phyloP scores from a whole-genome alignment of 1,140 invertebrate genomes.

The Bactericera cockerelli region DNA sequence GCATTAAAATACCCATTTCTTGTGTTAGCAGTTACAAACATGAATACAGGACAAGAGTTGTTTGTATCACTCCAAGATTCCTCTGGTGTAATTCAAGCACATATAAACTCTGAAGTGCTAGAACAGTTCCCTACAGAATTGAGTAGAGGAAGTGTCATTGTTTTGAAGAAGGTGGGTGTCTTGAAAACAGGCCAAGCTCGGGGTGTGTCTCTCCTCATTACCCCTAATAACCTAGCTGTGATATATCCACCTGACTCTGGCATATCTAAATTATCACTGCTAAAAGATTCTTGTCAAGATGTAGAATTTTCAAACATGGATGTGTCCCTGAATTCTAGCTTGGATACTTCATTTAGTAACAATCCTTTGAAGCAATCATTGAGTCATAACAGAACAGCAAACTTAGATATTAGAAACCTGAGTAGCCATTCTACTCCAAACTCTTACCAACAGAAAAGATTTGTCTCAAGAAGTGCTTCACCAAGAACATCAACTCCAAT shows the following conservation, averaged over 20 bases:
- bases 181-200: not conserved
- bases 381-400: not conserved
- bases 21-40: not conserved
- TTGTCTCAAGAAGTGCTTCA: not conserved
- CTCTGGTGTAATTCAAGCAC: not conserved
- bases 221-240: not conserved
- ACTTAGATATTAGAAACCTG: not conserved
- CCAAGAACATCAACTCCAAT: not conserved
- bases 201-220: not conserved
- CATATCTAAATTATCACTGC: not conserved
- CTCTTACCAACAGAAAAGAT: not conserved
- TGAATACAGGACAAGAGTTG: not conserved
- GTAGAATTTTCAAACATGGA: not conserved
- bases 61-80: not conserved
- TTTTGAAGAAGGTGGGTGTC: not conserved
- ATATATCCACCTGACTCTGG: conserved; percentile 4
- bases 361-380: too few species aligned
- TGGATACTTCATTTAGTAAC: not conserved
- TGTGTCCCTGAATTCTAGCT: not conserved
- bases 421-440: not conserved
- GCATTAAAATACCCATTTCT: not conserved
- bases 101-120: not conserved
- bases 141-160: not conserved
- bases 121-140: not conserved
- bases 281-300: not conserved